Conservation (phyloP, 2,797 vertebrate species). For the Hephaestus fuliginosus region DNA sequence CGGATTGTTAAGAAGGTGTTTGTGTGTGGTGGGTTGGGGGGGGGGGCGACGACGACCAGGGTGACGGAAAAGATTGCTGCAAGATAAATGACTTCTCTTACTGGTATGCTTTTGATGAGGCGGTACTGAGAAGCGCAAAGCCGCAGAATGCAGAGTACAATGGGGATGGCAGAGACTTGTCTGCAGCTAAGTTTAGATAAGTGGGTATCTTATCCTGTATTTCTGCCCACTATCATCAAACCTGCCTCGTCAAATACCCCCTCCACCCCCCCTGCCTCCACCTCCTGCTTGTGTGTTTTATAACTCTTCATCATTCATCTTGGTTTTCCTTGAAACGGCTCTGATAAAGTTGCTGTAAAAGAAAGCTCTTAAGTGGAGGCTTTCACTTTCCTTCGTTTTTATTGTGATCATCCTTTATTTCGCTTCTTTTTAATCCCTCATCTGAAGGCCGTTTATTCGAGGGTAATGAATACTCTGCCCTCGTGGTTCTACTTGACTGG, state of each 20-base stretch:
- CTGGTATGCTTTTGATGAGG: slow-evolving; percentile 77
- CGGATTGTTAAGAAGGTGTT: slow-evolving; percentile 26
- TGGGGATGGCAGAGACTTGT: slow-evolving; percentile 60
- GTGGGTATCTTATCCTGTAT: neutral
- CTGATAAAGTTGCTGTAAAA: slow-evolving; percentile 24
- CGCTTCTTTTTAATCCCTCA: slow-evolving; percentile 38
- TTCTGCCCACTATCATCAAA: slow-evolving; percentile 41
- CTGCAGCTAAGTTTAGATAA: slow-evolving; percentile 41
- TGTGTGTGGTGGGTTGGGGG: neutral
- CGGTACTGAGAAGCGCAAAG: slow-evolving; percentile 60
- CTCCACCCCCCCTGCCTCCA: neutral
- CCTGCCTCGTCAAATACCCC: slow-evolving; percentile 38
- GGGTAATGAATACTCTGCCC: slow-evolving; percentile 35
- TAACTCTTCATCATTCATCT: slow-evolving; percentile 8
- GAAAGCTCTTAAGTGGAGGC: slow-evolving; percentile 15
- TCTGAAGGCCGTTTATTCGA: slow-evolving; percentile 55
- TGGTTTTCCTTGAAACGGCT: slow-evolving; percentile 18
- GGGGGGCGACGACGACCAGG: neutral
- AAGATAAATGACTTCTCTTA: slow-evolving; percentile 72
- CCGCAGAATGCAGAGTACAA: slow-evolving; percentile 66
- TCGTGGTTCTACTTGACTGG: slow-evolving; percentile 36
- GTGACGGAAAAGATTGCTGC: slow-evolving; percentile 49
- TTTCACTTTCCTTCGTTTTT: slow-evolving; percentile 32
- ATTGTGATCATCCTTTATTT: slow-evolving; percentile 26
- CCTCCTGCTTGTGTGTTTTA: slow-evolving; percentile 19